These are phyloP conservation scores for Apaloderma vittatum DNA, from an alignment of 2,113 vertebrate species.

Conservation along the genomic window DNA sequence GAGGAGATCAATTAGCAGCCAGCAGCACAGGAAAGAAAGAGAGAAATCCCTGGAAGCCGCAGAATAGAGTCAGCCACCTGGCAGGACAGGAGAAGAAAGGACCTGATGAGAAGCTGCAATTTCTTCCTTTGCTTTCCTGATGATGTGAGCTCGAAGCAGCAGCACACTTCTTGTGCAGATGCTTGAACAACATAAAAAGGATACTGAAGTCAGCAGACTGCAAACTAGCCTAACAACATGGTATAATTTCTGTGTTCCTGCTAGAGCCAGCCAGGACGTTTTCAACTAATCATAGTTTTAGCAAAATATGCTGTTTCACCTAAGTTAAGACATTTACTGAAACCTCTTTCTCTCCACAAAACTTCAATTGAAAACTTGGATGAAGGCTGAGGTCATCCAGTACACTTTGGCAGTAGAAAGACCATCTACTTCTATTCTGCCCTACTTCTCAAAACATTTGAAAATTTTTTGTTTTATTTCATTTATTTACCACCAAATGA, in stretches of 20 bases:
- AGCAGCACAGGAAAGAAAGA: neutral
- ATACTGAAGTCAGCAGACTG: conserved; percentile 28
- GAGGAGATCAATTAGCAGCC: neutral
- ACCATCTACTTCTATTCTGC: neutral
- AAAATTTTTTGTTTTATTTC: neutral
- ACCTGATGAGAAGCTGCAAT: conserved; percentile 40
- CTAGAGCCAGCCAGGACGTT: neutral
- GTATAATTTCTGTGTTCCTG: conserved; percentile 14
- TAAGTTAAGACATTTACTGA: neutral
- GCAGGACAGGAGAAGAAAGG: conserved; percentile 15
- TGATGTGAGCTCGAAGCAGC: neutral
- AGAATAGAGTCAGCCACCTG: conserved; percentile 22
- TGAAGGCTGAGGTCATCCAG: neutral
- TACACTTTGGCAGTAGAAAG: neutral
- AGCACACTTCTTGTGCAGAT: neutral
- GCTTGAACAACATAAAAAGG: conserved; percentile 10
- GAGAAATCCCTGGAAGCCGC: conserved; percentile 8
- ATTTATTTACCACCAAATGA: neutral
- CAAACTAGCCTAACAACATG: neutral
- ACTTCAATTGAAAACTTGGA: neutral
- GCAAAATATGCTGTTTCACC: conserved; percentile 18
- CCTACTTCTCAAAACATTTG: neutral
- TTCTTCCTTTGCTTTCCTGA: conserved; percentile 39
- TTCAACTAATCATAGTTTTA: neutral
- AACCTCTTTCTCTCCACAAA: neutral